Conservation (phyloP, 2,113 vertebrate species). For the Rhynchopsitta pachyrhyncha region DNA sequence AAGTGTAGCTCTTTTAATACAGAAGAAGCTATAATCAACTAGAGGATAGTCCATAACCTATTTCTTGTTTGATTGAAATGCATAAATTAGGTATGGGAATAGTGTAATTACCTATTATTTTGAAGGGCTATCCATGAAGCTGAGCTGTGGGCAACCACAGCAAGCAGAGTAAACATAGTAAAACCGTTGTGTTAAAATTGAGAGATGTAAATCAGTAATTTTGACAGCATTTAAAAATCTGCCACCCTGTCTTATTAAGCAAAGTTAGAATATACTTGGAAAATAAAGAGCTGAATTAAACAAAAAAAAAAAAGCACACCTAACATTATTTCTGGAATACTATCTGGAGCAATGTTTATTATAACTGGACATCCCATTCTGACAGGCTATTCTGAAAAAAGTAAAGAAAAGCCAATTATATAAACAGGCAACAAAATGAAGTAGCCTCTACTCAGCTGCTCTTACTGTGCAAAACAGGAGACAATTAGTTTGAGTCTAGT, state of each 20-base stretch:
- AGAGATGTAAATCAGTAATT: neutral
- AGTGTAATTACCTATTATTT: neutral
- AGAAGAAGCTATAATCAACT: neutral
- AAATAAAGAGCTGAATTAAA: neutral
- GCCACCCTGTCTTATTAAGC: neutral
- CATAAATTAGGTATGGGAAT: neutral
- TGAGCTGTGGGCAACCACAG: neutral
- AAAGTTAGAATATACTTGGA: neutral
- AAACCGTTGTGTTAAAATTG: neutral
- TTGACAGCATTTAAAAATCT: neutral
- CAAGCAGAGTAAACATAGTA: neutral
- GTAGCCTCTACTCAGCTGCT: neutral
- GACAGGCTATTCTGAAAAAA: neutral
- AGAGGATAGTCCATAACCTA: slow-evolving; percentile 6
- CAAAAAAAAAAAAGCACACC: neutral
- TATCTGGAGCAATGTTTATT: neutral
- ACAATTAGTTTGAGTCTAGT: neutral
- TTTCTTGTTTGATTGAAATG: slow-evolving; percentile 21
- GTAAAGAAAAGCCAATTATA: neutral
- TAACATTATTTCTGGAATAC: neutral
- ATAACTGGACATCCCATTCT: neutral
- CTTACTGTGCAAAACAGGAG: neutral
- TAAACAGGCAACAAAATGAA: neutral
- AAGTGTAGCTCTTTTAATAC: neutral
- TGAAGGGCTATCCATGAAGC: neutral